Evolutionary conservation across 2,888 invertebrate genomes (phyloP).

Genomic region (Hydrotaea diabolus): DNA sequence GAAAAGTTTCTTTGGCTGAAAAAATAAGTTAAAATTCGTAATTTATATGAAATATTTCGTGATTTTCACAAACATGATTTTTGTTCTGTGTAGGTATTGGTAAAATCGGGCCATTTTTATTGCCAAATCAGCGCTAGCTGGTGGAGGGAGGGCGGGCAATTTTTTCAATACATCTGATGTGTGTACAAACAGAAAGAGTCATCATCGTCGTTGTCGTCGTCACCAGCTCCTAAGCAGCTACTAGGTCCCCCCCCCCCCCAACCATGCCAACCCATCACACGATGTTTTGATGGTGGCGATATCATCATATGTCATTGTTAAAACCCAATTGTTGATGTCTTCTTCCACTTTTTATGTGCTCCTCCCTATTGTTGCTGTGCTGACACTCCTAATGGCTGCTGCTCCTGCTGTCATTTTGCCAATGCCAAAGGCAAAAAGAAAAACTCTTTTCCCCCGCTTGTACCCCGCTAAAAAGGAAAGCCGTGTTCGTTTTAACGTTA

Average conservation of each 20-base stretch:
- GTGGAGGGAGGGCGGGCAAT: background rate
- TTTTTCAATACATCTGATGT: too few species aligned
- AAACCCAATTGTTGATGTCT: conserved; percentile 26
- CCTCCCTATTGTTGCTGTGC: background rate
- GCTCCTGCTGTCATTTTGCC: conserved; percentile 14
- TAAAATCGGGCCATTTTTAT: background rate
- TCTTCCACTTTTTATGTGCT: background rate
- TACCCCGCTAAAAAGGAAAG: background rate
- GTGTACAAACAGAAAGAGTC: background rate
- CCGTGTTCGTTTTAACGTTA: background rate
- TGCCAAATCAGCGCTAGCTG: background rate
- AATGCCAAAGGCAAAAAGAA: background rate
- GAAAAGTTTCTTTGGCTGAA: too few species aligned
- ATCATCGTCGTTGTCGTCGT: background rate
- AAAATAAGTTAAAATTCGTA: too few species aligned
- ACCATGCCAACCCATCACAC: too few species aligned
- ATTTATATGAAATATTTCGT: too few species aligned
- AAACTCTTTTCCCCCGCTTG: background rate
- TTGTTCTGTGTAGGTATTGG: background rate
- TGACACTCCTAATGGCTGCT: conserved; percentile 19
- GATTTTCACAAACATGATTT: too few species aligned
- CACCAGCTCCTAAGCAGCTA: background rate
- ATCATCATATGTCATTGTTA: conserved; percentile 26
- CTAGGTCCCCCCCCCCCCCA: background rate
- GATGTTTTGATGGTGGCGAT: background rate